phyloP scores from a whole-genome alignment of 2,888 invertebrate species.

The Hirtodrosophila cameraria region DNA sequence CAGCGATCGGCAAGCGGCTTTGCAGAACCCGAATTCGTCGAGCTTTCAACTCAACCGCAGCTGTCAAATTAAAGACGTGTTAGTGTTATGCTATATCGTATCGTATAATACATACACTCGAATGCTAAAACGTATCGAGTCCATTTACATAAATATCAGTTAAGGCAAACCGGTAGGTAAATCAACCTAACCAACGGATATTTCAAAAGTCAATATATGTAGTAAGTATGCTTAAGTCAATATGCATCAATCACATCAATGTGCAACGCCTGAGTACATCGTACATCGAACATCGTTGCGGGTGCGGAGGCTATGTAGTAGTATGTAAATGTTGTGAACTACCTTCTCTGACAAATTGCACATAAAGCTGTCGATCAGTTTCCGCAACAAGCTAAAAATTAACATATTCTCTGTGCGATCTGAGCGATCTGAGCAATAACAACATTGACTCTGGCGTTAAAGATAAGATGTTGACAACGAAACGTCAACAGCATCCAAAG shows the following conservation, averaged over 20 bases:
- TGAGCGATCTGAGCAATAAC: conserved; percentile 38
- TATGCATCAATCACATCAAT: conserved; percentile 59
- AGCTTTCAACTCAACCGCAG: conserved; percentile 56
- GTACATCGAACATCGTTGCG: neutral
- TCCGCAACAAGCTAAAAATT: conserved; percentile 64
- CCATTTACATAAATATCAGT: conserved; percentile 55
- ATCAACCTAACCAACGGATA: conserved; percentile 35
- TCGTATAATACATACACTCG: too few species aligned
- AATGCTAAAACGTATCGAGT: conserved; percentile 29
- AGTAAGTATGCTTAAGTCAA: conserved; percentile 43
- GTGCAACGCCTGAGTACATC: conserved; percentile 28
- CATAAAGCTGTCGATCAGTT: conserved; percentile 78
- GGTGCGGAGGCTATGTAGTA: too few species aligned
- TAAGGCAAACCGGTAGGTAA: conserved; percentile 61
- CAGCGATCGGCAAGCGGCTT: conserved; percentile 23
- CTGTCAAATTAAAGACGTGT: conserved; percentile 70
- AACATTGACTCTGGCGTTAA: conserved; percentile 21
- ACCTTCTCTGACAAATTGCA: conserved; percentile 79
- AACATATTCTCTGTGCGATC: conserved; percentile 52
- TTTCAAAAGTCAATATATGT: conserved; percentile 1
- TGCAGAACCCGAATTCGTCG: conserved; percentile 45
- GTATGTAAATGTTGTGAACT: conserved; percentile 74
- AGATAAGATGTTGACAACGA: conserved; percentile 75
- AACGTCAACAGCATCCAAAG: conserved; percentile 75
- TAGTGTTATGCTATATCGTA: conserved; percentile 65